Evolutionary conservation across 2,888 invertebrate species (phyloP).

Genomic region (Choreutis nemorana): DNA sequence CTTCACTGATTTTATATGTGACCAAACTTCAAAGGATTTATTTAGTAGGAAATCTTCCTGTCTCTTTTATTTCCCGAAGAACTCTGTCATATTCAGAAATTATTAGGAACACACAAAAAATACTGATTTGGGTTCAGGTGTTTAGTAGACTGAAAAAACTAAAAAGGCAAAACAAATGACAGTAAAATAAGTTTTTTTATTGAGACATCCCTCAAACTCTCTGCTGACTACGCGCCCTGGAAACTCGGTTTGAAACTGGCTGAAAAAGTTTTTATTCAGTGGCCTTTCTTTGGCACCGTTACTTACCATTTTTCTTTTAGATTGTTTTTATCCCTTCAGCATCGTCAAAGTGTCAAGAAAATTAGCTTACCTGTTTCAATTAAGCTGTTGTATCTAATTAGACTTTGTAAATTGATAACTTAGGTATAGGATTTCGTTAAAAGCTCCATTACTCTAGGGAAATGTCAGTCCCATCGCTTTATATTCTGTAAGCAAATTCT

Average conservation of each 20-base stretch:
- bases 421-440: too few species aligned
- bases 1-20: slow-evolving; percentile 22
- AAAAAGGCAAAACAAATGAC: slow-evolving; percentile 28
- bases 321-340: slow-evolving; percentile 32
- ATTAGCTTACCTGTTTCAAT: slow-evolving; percentile 13
- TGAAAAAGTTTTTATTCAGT: slow-evolving; percentile 27
- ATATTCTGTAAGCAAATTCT: too few species aligned
- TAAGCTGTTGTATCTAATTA: slow-evolving; percentile 9
- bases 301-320: slow-evolving; percentile 23
- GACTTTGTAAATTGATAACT: too few species aligned
- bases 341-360: slow-evolving; percentile 17
- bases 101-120: too few species aligned
- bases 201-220: slow-evolving; percentile 41
- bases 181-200: slow-evolving; percentile 39
- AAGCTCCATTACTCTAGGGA: too few species aligned
- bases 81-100: too few species aligned
- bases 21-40: slow-evolving; percentile 1
- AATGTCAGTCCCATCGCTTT: too few species aligned
- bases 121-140: too few species aligned
- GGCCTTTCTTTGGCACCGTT: slow-evolving; percentile 8
- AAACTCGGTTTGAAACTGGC: slow-evolving; percentile 41
- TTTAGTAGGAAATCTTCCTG: not conserved
- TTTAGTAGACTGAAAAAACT: slow-evolving; percentile 17
- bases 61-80: slow-evolving; percentile 5
- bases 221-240: slow-evolving; percentile 34